phyloP scores from a whole-genome alignment of 2,888 invertebrate genomes.

The Hetaerina titia region DNA sequence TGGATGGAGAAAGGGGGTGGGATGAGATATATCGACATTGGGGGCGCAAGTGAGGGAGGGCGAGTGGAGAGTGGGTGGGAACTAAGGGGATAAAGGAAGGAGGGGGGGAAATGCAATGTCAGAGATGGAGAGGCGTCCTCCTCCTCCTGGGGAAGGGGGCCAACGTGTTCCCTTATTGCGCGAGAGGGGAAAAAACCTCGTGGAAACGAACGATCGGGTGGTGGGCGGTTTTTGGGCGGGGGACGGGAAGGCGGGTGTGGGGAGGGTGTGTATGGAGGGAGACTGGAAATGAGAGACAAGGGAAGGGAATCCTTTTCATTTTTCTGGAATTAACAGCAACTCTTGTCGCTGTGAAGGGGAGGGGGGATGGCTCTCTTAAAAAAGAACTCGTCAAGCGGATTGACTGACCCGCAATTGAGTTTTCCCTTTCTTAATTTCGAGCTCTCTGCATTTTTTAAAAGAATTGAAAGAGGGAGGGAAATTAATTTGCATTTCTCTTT shows the following conservation, averaged over 20 bases:
- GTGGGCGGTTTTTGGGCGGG: neutral
- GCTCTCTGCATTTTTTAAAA: neutral
- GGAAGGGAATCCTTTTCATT: neutral
- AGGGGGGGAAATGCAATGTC: neutral
- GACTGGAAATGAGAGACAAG: neutral
- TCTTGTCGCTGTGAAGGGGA: slow-evolving; percentile 22
- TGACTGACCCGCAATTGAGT: slow-evolving; percentile 63
- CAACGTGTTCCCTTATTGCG: slow-evolving; percentile 5
- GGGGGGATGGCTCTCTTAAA: neutral
- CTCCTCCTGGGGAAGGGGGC: neutral
- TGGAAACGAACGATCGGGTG: neutral
- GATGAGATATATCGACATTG: neutral
- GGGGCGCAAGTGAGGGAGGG: too few relatives aligned
- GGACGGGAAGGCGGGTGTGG: neutral
- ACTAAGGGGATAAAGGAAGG: neutral
- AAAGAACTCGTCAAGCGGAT: slow-evolving; percentile 52
- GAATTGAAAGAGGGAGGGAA: neutral
- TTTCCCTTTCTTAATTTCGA: slow-evolving; percentile 25
- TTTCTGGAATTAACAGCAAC: slow-evolving; percentile 36
- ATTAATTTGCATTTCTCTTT: slow-evolving; percentile 59
- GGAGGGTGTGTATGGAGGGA: neutral
- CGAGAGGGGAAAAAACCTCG: neutral
- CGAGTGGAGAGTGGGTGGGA: neutral
- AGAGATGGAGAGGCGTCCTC: slow-evolving; percentile 29
- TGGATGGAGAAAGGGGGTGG: neutral